Base-by-base conservation (phyloP, 2,888 invertebrate species). In the Acrobasis consociella region DNA sequence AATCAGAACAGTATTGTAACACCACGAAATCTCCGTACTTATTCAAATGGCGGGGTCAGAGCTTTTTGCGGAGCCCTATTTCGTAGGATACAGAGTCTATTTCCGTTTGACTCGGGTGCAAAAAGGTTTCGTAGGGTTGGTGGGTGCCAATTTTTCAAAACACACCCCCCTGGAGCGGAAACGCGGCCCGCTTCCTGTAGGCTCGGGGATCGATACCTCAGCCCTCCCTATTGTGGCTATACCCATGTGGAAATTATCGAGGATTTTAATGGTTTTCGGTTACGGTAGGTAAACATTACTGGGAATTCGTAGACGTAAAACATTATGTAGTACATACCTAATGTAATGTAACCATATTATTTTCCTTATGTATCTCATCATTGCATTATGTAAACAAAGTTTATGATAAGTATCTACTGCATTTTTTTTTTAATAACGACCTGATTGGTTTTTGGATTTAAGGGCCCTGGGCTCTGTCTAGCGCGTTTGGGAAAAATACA, bases 141-240 rank as follows among this genome's bases (percentile, higher is more conserved):
- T 78, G 77, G 89, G 87, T 89, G 91, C 89, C 91, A 90, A 91
- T 92, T 92, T 92, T 91, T 91, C 89, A 91, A 90, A 91, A 90
- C 89, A 87, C 83, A 83, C 86, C 80, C 82, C 81, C 72, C 75
- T 75, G 69, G 68, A 81, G 83, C 85, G 86, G 88, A 87, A 86
- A 83, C 81, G 84, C 79, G 80, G 84, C 86, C 85, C 81, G 78
- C 83, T 87, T 87, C 87, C 89, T 85, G 86, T 87, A 86, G 88
- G 87, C 87, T 81, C 80, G 76, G 83, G 90, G 90, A 90, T 91
- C 91, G 86, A 91, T 91, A 91, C 77, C 72, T 75, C 79, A 83
- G 85, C 85, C 88, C 83, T 79, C 74, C 68, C 67, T 84, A 74
- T 75, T 80, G 85, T 87, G 85, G 81, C 87, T 77, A 84, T 80